These are phyloP conservation scores for Petrocephalus sullivani DNA, from an alignment of 2,797 vertebrate genomes.

Conservation along the genomic window DNA sequence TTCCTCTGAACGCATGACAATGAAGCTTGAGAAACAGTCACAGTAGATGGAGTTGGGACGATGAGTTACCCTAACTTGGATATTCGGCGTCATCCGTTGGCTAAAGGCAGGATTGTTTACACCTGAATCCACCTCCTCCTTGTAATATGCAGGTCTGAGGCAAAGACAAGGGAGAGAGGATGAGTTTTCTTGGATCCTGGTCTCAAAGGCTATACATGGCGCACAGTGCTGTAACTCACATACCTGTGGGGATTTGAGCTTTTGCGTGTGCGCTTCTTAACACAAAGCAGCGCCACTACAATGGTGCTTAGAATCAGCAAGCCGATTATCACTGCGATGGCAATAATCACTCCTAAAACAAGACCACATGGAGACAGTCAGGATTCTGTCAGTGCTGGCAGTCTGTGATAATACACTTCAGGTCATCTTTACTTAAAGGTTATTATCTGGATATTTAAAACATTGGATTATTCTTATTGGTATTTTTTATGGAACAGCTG, in stretches of 20 bases:
- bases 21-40: neutral
- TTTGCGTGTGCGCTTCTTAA: conserved; percentile 44
- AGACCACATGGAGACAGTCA: neutral
- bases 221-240: conserved; percentile 12
- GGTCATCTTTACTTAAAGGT: neutral
- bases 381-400: neutral
- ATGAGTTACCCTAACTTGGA: neutral
- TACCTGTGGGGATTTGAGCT: conserved; percentile 37
- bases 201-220: neutral
- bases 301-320: conserved; percentile 43
- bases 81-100: neutral
- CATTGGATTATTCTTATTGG: neutral
- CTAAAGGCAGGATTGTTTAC: neutral
- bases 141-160: conserved; percentile 35
- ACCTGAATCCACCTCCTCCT: conserved; percentile 27
- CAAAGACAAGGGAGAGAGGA: neutral
- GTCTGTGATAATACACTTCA: neutral
- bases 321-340: conserved; percentile 31
- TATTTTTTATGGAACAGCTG: neutral
- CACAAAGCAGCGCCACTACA: conserved; percentile 32
- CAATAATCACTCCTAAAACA: conserved; percentile 21
- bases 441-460: neutral
- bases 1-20: neutral
- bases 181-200: neutral
- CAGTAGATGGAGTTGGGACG: neutral